Percentiles rank a stretch among this genome's conserved stretches.
Conservation (phyloP, 2,888 invertebrate species). For the Cosmopolites sordidus region DNA sequence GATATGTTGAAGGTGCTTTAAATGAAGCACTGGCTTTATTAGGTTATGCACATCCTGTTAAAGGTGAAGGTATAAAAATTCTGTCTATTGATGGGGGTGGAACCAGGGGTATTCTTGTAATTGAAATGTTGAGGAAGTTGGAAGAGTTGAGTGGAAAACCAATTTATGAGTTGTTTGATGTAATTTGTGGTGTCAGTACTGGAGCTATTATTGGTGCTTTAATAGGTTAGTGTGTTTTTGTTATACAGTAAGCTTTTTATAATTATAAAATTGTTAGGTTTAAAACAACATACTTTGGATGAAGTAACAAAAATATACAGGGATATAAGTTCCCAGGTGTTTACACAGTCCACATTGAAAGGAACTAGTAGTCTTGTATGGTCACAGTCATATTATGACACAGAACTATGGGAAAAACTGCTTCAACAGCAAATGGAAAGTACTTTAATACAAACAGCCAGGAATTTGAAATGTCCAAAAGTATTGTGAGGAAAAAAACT, state of each 20-base stretch:
- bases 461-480: slow-evolving; percentile 55
- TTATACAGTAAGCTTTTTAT: neutral
- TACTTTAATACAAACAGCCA: slow-evolving; percentile 57
- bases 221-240: slow-evolving; percentile 52
- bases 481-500: too few relatives aligned
- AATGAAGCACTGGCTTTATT: slow-evolving; percentile 62
- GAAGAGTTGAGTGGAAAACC: slow-evolving; percentile 65
- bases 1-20: slow-evolving; percentile 39
- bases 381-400: slow-evolving; percentile 86
- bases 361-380: slow-evolving; percentile 76
- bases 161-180: slow-evolving; percentile 80
- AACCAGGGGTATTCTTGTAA: slow-evolving; percentile 78
- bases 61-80: slow-evolving; percentile 71
- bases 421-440: slow-evolving; percentile 62
- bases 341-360: slow-evolving; percentile 60
- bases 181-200: slow-evolving; percentile 79
- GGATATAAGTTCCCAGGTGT: slow-evolving; percentile 60
- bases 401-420: slow-evolving; percentile 74
- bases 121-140: slow-evolving; percentile 74
- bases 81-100: slow-evolving; percentile 89
- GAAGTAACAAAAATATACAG: slow-evolving; percentile 60
- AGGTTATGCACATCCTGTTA: slow-evolving; percentile 66
- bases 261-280: slow-evolving; percentile 45
- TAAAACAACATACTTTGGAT: slow-evolving; percentile 55
- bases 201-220: slow-evolving; percentile 67